Evolutionary conservation across 2,888 invertebrate genomes (phyloP).

Genomic region (Oconnorella tubifera): DNA sequence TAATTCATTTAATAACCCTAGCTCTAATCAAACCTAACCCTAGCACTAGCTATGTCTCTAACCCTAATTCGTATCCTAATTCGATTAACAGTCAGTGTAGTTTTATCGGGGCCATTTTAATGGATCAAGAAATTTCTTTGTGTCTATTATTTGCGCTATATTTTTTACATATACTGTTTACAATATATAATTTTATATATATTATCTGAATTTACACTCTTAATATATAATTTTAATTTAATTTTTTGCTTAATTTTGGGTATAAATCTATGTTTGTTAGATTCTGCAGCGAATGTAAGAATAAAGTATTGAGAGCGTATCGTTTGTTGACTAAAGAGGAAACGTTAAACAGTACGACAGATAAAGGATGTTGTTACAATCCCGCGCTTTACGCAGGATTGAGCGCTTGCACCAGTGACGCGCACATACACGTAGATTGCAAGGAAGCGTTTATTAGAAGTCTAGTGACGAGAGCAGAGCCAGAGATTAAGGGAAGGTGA

Average conservation of each 20-base stretch:
- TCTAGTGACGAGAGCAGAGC: constrained; percentile 83
- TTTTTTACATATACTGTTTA: too few species aligned
- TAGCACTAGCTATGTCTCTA: too few species aligned
- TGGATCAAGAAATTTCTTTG: too few species aligned
- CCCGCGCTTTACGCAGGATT: constrained; percentile 81
- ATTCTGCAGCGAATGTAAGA: constrained; percentile 88
- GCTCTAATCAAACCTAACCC: too few species aligned
- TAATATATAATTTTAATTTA: constrained; percentile 1
- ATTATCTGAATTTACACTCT: too few species aligned
- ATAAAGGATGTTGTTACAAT: constrained; percentile 74
- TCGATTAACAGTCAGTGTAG: too few species aligned
- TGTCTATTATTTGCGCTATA: too few species aligned
- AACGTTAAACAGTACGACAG: constrained; percentile 69
- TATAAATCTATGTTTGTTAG: constrained; percentile 55
- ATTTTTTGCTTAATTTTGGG: background rate
- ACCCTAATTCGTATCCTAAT: too few species aligned
- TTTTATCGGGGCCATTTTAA: too few species aligned
- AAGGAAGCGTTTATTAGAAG: constrained; percentile 84
- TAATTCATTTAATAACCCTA: too few species aligned
- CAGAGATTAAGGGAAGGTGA: constrained; percentile 80
- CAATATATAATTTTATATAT: too few species aligned
- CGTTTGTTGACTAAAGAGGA: constrained; percentile 70
- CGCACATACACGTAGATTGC: constrained; percentile 81
- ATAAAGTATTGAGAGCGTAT: constrained; percentile 82
- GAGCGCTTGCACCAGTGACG: constrained; percentile 73